Evolutionary conservation across 2,113 vertebrate genomes (phyloP), one percentile per base, ranked within the genome.

Genomic region (Pseudolaguvia tuberculata): DNA sequence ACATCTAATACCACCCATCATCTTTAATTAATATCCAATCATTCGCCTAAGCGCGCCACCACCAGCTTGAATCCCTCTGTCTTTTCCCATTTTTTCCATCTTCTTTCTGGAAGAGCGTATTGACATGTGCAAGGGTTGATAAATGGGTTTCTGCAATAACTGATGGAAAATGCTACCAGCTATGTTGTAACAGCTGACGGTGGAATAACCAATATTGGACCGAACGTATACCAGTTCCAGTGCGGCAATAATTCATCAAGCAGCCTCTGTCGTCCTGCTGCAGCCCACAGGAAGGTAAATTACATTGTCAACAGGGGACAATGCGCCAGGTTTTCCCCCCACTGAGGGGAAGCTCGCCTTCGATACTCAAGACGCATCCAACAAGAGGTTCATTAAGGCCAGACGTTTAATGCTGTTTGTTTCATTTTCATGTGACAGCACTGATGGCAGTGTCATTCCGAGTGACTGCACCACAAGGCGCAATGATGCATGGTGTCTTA

Each of bases 291-390:
- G 77, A 82, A 73, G 74, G 77, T 78, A 82, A 82, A 84, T 84
- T 79, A 81, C 75, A 73, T 74, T 79, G 83, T 84, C 83, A 80
- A 51, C 35, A n/a, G 8, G 70, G 59, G 80, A 82, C 78, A 78
- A 80, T 80, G 69, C 29, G 72, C 68, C 72, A 59, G 39, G 18
- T 52, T 73, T 71, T 55, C 48, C 75, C 53, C 61, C 63, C 48
- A 61, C 51, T 47, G 68, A 76, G 63, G 67, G 69, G 51, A 61
- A 68, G 62, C 55, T 59, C 51, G 47, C 50, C 53, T 71, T 59
- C 69, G 21, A 78, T 80, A 53, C 72, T 56, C 17, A 29, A 15
- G 56, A 76, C 39, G 58, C 66, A 81, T 79, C 57, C 76, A 80
- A 82, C 74, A 75, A 80, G 75, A 75, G 68, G 42, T 79, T 81